These are phyloP conservation scores for Clanis bilineata DNA, from an alignment of 2,888 invertebrate genomes.

Conservation along the genomic window DNA sequence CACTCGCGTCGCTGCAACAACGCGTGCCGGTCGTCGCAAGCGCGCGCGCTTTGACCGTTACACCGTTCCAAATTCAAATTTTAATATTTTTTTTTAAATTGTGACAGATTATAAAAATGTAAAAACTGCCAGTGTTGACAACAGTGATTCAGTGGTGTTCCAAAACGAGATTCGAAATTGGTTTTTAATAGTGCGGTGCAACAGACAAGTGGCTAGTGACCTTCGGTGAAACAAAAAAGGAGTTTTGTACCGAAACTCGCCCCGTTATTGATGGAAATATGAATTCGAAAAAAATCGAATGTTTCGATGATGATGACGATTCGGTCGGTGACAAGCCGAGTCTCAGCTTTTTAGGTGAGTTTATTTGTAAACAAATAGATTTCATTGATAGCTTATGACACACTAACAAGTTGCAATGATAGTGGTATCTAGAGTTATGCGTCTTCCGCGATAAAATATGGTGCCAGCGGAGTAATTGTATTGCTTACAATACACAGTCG, in stretches of 20 bases:
- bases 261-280: constrained; percentile 55
- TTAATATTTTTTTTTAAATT: constrained; percentile 29
- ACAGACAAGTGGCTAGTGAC: constrained; percentile 72
- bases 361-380: constrained; percentile 24
- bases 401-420: constrained; percentile 12
- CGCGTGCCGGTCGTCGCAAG: constrained; percentile 53
- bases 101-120: constrained; percentile 39
- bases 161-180: constrained; percentile 19
- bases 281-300: constrained; percentile 80
- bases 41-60: constrained; percentile 50
- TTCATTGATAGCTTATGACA: constrained; percentile 36
- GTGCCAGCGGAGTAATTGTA: constrained; percentile 10
- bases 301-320: constrained; percentile 67
- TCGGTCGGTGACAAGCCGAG: constrained; percentile 74
- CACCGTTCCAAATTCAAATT: constrained; percentile 60
- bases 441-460: constrained; percentile 11
- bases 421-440: constrained; percentile 11
- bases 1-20: constrained; percentile 69
- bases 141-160: constrained; percentile 25
- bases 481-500: constrained; percentile 8
- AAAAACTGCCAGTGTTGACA: constrained; percentile 34
- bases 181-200: constrained; percentile 44
- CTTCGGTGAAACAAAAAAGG: constrained; percentile 54
- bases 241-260: constrained; percentile 51
- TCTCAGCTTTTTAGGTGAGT: constrained; percentile 78